A percentile compares a stretch with the other conserved stretches of the same genome.
Evolutionary conservation across 2,113 vertebrate genomes (phyloP).

Genomic region (Setophaga petechia): DNA sequence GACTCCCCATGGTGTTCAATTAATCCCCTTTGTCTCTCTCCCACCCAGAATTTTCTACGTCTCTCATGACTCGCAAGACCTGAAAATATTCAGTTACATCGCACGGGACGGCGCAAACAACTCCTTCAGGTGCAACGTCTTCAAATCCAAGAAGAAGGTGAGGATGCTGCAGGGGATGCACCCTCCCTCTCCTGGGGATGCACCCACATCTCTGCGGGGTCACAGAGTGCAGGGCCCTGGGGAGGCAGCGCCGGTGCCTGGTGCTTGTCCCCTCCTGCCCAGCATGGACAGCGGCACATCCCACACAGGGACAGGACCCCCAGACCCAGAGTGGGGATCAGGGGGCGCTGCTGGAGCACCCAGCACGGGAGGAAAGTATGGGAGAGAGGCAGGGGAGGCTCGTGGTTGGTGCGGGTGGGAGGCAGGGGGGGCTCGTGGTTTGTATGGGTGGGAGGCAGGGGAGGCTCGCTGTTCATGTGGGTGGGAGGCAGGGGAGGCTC

Average conservation of each 20-base stretch:
- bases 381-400: background rate
- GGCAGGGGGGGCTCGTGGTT: background rate
- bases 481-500: background rate
- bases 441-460: accelerated
- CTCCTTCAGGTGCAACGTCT: slow-evolving; percentile 86
- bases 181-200: background rate
- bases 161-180: background rate
- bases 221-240: background rate
- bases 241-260: accelerated
- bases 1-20: background rate
- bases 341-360: background rate
- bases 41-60: slow-evolving; percentile 84
- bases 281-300: accelerated
- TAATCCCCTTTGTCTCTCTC: slow-evolving; percentile 1
- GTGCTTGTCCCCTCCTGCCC: background rate
- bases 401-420: too few species aligned
- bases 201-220: accelerated
- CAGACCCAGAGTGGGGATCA: accelerated
- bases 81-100: slow-evolving; percentile 88
- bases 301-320: accelerated
- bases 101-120: slow-evolving; percentile 83
- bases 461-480: accelerated
- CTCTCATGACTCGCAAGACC: slow-evolving; percentile 84
- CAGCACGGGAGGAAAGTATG: accelerated
- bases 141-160: slow-evolving; percentile 90